A percentile compares a stretch with the other conserved stretches of the same genome.
Conservation (phyloP, 2,888 invertebrate species). For the Mythimna ferrago region DNA sequence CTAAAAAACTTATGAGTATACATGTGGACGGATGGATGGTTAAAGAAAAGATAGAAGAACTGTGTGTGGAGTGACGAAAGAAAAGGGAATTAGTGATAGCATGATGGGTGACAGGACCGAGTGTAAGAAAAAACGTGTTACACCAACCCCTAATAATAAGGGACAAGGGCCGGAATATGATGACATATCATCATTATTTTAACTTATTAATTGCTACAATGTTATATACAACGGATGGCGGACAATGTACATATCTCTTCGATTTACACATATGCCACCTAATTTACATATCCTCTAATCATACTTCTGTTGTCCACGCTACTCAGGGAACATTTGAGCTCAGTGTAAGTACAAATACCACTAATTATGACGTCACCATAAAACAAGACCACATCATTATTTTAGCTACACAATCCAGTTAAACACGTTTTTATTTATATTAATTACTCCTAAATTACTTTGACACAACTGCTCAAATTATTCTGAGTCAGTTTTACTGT, state of each 20-base stretch:
- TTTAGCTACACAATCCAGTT: conserved; percentile 41
- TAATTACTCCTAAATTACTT: conserved; percentile 47
- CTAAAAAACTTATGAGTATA: too few relatives aligned
- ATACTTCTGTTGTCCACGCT: conserved; percentile 75
- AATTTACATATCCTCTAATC: conserved; percentile 35
- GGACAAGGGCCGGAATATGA: too few relatives aligned
- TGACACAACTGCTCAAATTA: conserved; percentile 26
- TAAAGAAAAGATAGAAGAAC: too few relatives aligned
- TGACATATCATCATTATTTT: neutral
- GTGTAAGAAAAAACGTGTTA: too few relatives aligned
- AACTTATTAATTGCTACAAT: neutral
- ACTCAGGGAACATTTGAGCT: conserved; percentile 97
- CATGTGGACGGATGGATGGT: too few relatives aligned
- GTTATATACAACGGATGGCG: neutral
- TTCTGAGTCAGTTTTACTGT: conserved; percentile 22
- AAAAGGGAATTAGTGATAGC: too few relatives aligned
- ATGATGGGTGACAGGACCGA: too few relatives aligned
- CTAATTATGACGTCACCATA: conserved; percentile 51
- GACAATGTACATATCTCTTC: neutral
- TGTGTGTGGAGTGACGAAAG: too few relatives aligned
- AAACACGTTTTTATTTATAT: conserved; percentile 56
- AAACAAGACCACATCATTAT: conserved; percentile 15
- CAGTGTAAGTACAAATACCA: conserved; percentile 94
- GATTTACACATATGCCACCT: neutral
- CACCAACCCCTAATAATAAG: too few relatives aligned